Evolutionary conservation across 2,113 vertebrate species (phyloP).

Genomic region (Semicossyphus pulcher): DNA sequence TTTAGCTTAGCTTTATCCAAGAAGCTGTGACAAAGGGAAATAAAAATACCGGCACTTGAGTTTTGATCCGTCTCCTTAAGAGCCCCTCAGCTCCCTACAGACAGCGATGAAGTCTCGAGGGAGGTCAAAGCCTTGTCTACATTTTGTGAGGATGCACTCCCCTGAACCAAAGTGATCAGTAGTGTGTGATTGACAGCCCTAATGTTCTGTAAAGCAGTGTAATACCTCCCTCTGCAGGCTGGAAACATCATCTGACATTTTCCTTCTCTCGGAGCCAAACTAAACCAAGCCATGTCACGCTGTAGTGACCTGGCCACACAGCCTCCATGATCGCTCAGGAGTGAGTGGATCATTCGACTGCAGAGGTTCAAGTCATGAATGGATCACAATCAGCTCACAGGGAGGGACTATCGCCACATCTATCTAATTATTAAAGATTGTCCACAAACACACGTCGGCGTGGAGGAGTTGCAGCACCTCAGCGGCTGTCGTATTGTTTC

Average conservation of each 20-base stretch:
- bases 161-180: background rate
- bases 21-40: background rate
- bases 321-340: constrained; percentile 5
- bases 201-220: background rate
- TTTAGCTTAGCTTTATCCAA: background rate
- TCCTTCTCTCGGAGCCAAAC: constrained; percentile 1
- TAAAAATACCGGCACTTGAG: background rate
- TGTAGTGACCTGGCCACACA: constrained; percentile 8
- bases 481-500: constrained; percentile 63
- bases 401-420: constrained; percentile 18
- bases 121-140: background rate
- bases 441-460: constrained; percentile 40
- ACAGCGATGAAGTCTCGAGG: background rate
- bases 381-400: constrained; percentile 9
- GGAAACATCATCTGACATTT: background rate
- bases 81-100: no score
- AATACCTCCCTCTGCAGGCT: constrained; percentile 64
- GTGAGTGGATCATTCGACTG: background rate
- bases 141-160: no score
- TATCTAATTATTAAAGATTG: constrained; percentile 44
- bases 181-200: background rate
- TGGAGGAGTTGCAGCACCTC: constrained; percentile 46
- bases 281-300: background rate
- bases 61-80: background rate
- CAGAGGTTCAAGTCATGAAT: constrained; percentile 4